These are phyloP conservation scores for Lacerta bilineata DNA, from an alignment of 2,797 vertebrate genomes.

Conservation along the genomic window DNA sequence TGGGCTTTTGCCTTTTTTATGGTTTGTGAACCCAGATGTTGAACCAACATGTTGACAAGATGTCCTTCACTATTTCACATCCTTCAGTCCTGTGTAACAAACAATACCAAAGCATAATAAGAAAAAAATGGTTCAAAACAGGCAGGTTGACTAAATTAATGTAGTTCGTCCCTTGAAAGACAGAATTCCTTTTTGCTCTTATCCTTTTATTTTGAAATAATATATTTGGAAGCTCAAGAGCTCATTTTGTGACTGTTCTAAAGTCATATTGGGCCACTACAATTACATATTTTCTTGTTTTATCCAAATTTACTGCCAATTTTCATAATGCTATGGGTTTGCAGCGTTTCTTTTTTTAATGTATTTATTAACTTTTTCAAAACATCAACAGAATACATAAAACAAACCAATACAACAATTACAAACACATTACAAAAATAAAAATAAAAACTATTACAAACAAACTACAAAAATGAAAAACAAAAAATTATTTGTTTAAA, in stretches of 20 bases:
- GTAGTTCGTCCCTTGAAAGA: neutral
- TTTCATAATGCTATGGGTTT: neutral
- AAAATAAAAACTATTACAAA: no score
- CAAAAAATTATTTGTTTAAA: no score
- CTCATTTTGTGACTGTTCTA: neutral
- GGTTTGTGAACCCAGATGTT: neutral
- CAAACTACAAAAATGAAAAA: no score
- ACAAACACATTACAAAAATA: no score
- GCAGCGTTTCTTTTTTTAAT: neutral
- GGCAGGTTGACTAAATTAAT: neutral
- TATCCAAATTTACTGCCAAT: neutral
- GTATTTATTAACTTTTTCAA: no score
- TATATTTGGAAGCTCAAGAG: neutral
- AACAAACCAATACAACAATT: no score
- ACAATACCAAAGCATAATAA: neutral
- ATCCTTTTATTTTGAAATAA: neutral
- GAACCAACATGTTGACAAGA: neutral
- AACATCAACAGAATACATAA: no score
- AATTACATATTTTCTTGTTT: neutral
- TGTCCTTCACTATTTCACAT: neutral
- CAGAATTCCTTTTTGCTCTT: neutral
- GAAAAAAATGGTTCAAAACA: neutral
- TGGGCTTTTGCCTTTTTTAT: neutral
- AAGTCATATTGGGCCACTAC: no score
- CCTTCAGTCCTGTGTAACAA: neutral